Evolutionary conservation across 2,113 vertebrate genomes (phyloP).

Genomic region (Fregata magnificens): DNA sequence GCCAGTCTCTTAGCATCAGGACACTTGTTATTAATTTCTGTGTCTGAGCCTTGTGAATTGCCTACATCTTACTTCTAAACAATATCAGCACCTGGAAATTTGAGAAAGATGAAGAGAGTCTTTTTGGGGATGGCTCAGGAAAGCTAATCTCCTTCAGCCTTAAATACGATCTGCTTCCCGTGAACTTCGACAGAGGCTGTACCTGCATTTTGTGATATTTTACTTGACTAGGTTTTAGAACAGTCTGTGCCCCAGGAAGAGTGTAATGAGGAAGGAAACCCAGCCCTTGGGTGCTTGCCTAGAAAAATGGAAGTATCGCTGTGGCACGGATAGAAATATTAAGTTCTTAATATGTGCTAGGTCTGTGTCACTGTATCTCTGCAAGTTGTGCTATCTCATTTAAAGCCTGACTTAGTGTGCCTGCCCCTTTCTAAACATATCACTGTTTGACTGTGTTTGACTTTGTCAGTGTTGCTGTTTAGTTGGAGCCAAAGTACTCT

Average conservation of each 20-base stretch:
- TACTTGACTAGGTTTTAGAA: background rate
- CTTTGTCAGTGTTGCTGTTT: background rate
- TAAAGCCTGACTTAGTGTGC: background rate
- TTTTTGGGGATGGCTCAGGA: background rate
- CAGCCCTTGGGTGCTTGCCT: conserved; percentile 56
- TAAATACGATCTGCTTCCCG: background rate
- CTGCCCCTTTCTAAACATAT: background rate
- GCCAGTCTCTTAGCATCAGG: background rate
- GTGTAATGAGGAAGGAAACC: conserved; percentile 50
- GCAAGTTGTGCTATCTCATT: background rate
- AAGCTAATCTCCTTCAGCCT: background rate
- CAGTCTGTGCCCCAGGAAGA: conserved; percentile 22
- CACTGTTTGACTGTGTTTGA: background rate
- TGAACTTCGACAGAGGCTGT: background rate
- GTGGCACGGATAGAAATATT: background rate
- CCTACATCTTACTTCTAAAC: background rate
- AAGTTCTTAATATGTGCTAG: background rate
- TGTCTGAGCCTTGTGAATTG: background rate
- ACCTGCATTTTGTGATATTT: background rate
- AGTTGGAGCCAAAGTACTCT: background rate
- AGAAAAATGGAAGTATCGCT: conserved; percentile 28
- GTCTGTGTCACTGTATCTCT: background rate
- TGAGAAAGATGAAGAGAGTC: background rate
- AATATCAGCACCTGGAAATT: background rate
- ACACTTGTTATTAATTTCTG: background rate